Percentiles rank a stretch among this genome's conserved stretches.
These are phyloP conservation scores for Dipodomys ordii DNA, from an alignment of 2,113 vertebrate genomes.

Conservation along the genomic window DNA sequence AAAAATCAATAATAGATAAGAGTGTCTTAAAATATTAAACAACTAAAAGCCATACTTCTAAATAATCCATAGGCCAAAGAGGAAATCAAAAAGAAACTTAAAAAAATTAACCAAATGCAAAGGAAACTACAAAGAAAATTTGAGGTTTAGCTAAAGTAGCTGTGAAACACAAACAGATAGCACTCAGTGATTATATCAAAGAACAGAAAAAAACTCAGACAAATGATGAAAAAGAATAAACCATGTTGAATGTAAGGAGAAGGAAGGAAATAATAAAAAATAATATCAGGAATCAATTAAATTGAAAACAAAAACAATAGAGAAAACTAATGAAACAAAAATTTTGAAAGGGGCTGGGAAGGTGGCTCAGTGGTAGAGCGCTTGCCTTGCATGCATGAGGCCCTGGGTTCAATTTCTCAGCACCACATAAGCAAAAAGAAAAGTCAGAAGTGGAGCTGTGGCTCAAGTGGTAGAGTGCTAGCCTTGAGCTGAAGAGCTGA, in stretches of 20 bases:
- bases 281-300: background rate
- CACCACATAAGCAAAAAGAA: too few relatives aligned
- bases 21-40: background rate
- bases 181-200: background rate
- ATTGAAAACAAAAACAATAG: background rate
- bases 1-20: background rate
- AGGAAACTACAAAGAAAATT: slow-evolving; percentile 11
- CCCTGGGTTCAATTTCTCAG: too few relatives aligned
- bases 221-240: background rate
- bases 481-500: too few relatives aligned
- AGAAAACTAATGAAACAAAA: background rate
- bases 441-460: too few relatives aligned
- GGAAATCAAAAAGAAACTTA: background rate
- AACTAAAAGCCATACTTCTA: background rate
- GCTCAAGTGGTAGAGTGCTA: too few relatives aligned
- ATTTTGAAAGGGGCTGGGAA: too few relatives aligned
- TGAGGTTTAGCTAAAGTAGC: background rate
- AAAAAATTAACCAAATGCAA: background rate
- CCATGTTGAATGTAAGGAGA: background rate
- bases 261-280: background rate
- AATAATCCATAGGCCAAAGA: background rate
- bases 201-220: background rate
- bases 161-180: background rate
- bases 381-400: too few relatives aligned
- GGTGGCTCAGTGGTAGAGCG: too few relatives aligned